A percentile compares a stretch with the other conserved stretches of the same genome.
These are phyloP conservation scores for Pantala flavescens DNA, from an alignment of 1,140 invertebrate species.

Conservation along the genomic window DNA sequence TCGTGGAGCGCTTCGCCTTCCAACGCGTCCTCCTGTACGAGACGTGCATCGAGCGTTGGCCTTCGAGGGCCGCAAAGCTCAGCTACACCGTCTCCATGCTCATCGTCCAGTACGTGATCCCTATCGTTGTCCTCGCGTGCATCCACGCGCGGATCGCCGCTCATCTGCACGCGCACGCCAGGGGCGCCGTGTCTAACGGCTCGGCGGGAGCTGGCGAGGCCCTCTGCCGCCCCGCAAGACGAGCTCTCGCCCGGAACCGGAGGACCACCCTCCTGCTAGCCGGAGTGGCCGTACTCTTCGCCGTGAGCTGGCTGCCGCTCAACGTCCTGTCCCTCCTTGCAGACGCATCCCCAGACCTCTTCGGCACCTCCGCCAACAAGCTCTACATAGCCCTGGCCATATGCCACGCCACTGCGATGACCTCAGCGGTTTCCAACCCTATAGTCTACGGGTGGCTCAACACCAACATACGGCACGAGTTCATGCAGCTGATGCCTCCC, in stretches of 20 bases:
- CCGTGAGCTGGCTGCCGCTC: conserved; percentile 43
- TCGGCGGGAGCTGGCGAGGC: background rate
- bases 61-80: conserved; percentile 33
- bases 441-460: conserved; percentile 45
- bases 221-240: conserved; percentile 24
- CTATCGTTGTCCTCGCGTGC: conserved; percentile 40
- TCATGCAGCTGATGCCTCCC: conserved; percentile 30
- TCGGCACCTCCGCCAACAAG: conserved; percentile 27
- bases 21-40: conserved; percentile 31
- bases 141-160: conserved; percentile 42
- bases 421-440: conserved; percentile 41
- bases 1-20: conserved; percentile 31
- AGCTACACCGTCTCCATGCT: conserved; percentile 41
- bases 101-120: conserved; percentile 44
- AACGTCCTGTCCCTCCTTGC: conserved; percentile 41
- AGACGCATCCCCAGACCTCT: conserved; percentile 27
- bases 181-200: conserved; percentile 14
- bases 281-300: conserved; percentile 29
- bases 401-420: conserved; percentile 45
- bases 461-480: conserved; percentile 36
- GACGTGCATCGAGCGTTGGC: conserved; percentile 38
- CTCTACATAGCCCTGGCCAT: conserved; percentile 39
- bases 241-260: conserved; percentile 39
- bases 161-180: conserved; percentile 32
- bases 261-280: conserved; percentile 40